Conservation (phyloP, 2,797 vertebrate species). For the Squalus acanthias region DNA sequence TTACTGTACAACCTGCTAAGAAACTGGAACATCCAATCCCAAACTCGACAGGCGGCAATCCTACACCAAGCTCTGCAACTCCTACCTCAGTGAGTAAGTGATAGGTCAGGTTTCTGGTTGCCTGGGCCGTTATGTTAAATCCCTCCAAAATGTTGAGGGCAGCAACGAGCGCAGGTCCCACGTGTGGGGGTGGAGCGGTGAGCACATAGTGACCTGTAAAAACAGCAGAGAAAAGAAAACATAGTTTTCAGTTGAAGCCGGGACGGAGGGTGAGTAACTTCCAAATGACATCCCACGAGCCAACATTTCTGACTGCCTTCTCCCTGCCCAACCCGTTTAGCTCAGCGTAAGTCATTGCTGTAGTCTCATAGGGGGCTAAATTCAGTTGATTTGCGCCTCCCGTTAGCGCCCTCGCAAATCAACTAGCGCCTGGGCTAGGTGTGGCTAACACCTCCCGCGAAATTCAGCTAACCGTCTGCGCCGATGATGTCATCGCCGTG, state of each 20-base stretch:
- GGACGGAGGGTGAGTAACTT: slow-evolving; percentile 33
- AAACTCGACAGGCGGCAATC: neutral
- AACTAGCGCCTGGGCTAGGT: no score
- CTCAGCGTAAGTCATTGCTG: no score
- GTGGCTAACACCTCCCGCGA: no score
- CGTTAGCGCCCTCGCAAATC: no score
- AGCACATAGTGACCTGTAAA: slow-evolving; percentile 81
- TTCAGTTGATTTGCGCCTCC: no score
- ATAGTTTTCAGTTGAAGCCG: neutral
- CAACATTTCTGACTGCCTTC: slow-evolving; percentile 37
- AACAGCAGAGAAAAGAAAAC: neutral
- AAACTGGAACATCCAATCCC: neutral
- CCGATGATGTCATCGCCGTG: no score
- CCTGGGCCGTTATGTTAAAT: slow-evolving; percentile 80
- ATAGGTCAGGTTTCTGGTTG: slow-evolving; percentile 66
- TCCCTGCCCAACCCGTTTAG: no score
- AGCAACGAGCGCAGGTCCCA: slow-evolving; percentile 81
- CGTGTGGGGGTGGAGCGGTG: slow-evolving; percentile 79
- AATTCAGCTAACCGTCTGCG: no score
- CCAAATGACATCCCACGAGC: slow-evolving; percentile 41
- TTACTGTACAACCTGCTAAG: neutral
- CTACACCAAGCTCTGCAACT: neutral
- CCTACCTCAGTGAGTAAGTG: slow-evolving; percentile 91
- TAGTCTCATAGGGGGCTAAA: no score
- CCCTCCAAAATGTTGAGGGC: slow-evolving; percentile 94